Conservation (phyloP, 2,888 invertebrate genomes). For the Orthonevra nobilis region DNA sequence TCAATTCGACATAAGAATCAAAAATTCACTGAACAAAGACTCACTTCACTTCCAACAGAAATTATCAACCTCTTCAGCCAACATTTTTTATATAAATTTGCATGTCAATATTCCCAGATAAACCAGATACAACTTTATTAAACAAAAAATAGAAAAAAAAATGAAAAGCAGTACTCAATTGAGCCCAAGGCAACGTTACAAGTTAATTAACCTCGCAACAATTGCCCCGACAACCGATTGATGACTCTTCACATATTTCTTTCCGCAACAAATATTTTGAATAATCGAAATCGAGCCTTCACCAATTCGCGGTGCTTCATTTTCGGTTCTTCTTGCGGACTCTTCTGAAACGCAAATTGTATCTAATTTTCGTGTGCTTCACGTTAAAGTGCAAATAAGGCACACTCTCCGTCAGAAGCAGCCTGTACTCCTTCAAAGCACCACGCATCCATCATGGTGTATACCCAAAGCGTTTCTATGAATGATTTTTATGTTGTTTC, state of each 20-base stretch:
- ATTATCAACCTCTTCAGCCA: too few species aligned
- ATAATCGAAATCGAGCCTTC: conserved; percentile 3
- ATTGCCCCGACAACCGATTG: not conserved
- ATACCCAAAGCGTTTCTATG: not conserved
- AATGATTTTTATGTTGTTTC: too few species aligned
- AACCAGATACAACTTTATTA: not conserved
- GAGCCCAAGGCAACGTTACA: conserved; percentile 5
- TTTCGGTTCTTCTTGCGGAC: not conserved
- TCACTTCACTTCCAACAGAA: too few species aligned
- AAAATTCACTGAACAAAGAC: not conserved
- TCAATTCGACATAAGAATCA: not conserved
- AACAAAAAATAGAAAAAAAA: too few species aligned
- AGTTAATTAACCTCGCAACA: conserved; percentile 13
- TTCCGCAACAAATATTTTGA: not conserved
- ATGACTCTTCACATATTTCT: too few species aligned
- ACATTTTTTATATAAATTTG: not conserved
- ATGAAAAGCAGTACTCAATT: not conserved
- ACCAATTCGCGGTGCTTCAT: not conserved
- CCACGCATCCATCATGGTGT: conserved; percentile 7
- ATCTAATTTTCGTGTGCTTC: conserved; percentile 28
- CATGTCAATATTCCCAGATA: not conserved
- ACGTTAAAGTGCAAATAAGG: conserved; percentile 23
- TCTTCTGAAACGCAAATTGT: not conserved
- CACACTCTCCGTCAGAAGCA: not conserved
- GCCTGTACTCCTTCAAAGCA: conserved; percentile 17